Evolutionary conservation across 2,113 vertebrate genomes (phyloP).

Genomic region (Pelecanoides urinatrix): DNA sequence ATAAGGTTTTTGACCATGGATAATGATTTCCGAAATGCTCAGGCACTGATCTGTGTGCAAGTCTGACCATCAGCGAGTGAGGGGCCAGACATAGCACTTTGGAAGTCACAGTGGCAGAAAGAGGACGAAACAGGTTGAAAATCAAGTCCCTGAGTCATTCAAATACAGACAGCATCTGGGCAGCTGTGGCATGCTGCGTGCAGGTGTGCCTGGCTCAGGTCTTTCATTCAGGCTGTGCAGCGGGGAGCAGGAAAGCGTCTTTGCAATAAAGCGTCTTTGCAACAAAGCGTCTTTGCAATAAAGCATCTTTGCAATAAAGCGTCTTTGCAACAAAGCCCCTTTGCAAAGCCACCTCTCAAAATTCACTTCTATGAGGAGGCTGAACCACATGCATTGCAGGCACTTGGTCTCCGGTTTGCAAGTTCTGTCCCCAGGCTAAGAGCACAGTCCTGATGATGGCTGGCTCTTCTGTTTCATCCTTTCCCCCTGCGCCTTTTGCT

Average conservation of each 20-base stretch:
- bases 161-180: background rate
- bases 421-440: background rate
- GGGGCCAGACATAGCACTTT: too few relatives aligned
- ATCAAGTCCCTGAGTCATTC: background rate
- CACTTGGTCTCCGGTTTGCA: background rate
- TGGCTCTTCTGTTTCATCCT: background rate
- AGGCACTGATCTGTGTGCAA: background rate
- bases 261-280: background rate
- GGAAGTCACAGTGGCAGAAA: background rate
- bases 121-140: background rate
- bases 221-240: background rate
- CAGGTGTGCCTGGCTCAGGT: background rate
- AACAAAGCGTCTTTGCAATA: too few relatives aligned
- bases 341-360: background rate
- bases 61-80: background rate
- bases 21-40: background rate
- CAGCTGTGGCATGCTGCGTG: background rate
- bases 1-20: background rate
- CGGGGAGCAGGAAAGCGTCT: background rate
- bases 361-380: background rate
- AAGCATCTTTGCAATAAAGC: too few relatives aligned
- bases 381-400: background rate
- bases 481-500: background rate
- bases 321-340: background rate
- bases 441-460: background rate